Percentiles rank a stretch among this genome's conserved stretches.
phyloP scores from a whole-genome alignment of 2,888 invertebrate species.

The Conistra vaccinii region DNA sequence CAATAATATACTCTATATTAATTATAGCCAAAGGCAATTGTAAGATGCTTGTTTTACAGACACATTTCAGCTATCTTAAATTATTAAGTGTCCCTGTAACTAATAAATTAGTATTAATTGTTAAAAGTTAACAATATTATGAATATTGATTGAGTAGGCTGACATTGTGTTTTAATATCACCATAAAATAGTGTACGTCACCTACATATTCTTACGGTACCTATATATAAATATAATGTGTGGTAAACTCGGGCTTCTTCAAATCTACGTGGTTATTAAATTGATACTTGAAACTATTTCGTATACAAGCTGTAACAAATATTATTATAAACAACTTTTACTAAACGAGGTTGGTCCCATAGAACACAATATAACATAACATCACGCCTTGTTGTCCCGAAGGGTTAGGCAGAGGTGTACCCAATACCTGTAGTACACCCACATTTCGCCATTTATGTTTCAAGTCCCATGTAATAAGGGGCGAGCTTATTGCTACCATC shows the following conservation, averaged over 20 bases:
- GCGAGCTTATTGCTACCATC: too few relatives aligned
- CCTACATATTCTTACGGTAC: constrained; percentile 59
- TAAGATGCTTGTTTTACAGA: constrained; percentile 69
- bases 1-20: constrained; percentile 81
- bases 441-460: too few relatives aligned
- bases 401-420: too few relatives aligned
- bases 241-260: constrained; percentile 29
- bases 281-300: constrained; percentile 4
- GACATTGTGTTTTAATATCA: constrained; percentile 58
- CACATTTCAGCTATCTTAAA: constrained; percentile 62
- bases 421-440: too few relatives aligned
- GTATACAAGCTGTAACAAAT: not conserved
- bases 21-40: constrained; percentile 84
- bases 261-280: constrained; percentile 20
- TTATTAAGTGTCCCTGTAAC: constrained; percentile 57
- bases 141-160: constrained; percentile 52
- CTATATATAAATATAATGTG: constrained; percentile 52
- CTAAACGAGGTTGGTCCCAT: not conserved
- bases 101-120: constrained; percentile 53
- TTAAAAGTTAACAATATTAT: constrained; percentile 53
- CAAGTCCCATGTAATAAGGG: too few relatives aligned
- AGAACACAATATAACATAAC: not conserved
- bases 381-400: too few relatives aligned
- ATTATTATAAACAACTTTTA: constrained; percentile 8
- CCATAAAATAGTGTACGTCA: constrained; percentile 39